A percentile compares a stretch with the other conserved stretches of the same genome.
Evolutionary conservation across 1,140 invertebrate species (phyloP).

Genomic region (Daktulosphaira vitifoliae): DNA sequence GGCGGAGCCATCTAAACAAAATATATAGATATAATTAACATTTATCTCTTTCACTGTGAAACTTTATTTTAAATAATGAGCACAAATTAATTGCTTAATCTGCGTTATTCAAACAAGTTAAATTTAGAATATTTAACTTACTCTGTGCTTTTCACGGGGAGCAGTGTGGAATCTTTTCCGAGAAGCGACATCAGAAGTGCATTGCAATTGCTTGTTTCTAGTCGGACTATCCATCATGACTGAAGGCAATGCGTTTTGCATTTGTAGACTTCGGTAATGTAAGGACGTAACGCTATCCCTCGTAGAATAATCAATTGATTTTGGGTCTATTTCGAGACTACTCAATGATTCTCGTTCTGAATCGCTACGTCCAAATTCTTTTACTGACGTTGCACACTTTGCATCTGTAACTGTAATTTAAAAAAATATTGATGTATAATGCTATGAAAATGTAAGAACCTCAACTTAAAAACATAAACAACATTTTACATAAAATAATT

Average conservation of each 20-base stretch:
- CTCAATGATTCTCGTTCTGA: conserved; percentile 18
- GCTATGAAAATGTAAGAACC: no score
- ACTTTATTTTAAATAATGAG: no score
- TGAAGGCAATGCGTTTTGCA: not conserved
- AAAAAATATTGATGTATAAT: no score
- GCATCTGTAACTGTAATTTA: not conserved
- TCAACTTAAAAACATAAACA: no score
- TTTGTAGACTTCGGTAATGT: conserved; percentile 25
- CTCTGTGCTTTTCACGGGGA: conserved; percentile 53
- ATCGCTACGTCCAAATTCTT: conserved; percentile 8
- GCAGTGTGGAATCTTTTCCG: conserved; percentile 53
- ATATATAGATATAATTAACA: not conserved
- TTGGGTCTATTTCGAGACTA: conserved; percentile 8
- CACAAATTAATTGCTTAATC: no score
- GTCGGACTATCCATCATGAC: not conserved
- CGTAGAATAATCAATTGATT: conserved; percentile 1
- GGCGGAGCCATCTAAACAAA: conserved; percentile 48
- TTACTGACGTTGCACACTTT: not conserved
- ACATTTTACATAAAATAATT: no score
- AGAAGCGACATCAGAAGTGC: conserved; percentile 26
- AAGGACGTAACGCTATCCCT: conserved; percentile 20
- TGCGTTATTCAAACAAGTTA: no score
- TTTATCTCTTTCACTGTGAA: no score
- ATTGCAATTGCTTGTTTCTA: not conserved
- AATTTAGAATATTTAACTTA: no score